Percentiles rank a stretch among this genome's conserved stretches.
Evolutionary conservation across 2,113 vertebrate species (phyloP).

Genomic region (Triplophysa dalaica): DNA sequence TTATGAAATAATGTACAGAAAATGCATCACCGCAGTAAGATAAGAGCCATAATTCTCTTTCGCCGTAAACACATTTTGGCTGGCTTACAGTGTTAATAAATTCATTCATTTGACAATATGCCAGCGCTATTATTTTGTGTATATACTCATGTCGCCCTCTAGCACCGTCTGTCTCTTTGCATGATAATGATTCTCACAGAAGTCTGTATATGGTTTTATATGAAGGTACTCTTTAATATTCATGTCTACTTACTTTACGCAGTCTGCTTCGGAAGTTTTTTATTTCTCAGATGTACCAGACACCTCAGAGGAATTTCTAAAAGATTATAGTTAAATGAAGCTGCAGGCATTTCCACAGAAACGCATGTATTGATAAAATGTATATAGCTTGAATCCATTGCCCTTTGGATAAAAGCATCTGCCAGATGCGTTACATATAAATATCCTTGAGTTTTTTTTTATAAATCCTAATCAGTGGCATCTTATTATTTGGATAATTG

Average conservation of each 20-base stretch:
- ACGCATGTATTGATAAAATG: too few relatives aligned
- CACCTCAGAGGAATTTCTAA: constrained; percentile 21
- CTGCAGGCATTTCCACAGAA: constrained; percentile 1
- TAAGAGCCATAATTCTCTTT: constrained; percentile 15
- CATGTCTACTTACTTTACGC: constrained; percentile 7
- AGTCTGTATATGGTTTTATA: constrained; percentile 43
- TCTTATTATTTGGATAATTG: too few relatives aligned
- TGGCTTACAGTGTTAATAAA: constrained; percentile 63
- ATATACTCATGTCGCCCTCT: constrained; percentile 59
- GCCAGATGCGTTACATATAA: too few relatives aligned
- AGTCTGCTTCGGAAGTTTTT: constrained; percentile 14
- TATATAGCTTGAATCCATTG: too few relatives aligned
- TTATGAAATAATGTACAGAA: not conserved
- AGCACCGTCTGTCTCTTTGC: constrained; percentile 60
- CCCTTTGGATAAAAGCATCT: too few relatives aligned
- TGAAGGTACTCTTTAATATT: constrained; percentile 27
- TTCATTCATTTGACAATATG: constrained; percentile 65
- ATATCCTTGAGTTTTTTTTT: too few relatives aligned
- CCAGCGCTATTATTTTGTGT: constrained; percentile 63
- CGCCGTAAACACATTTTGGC: constrained; percentile 28
- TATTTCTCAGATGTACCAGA: constrained; percentile 10
- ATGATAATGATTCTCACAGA: constrained; percentile 52
- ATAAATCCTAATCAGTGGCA: too few relatives aligned
- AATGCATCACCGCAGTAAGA: not conserved
- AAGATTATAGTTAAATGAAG: constrained; percentile 14